Evolutionary conservation across 2,797 vertebrate species (phyloP), one percentile per base, ranked within the genome.

Genomic region (Notolepis coatsorum): DNA sequence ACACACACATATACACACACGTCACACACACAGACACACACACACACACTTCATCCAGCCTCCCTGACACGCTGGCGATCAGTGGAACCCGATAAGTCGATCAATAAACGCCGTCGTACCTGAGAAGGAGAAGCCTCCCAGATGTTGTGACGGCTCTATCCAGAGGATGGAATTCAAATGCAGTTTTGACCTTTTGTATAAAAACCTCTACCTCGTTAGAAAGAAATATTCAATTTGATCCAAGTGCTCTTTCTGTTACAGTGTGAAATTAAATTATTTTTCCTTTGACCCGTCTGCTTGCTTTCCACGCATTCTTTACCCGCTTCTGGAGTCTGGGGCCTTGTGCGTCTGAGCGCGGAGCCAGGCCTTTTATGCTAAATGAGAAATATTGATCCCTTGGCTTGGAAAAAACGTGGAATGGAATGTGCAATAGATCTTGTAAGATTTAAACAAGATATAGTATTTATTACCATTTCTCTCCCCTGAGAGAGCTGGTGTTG

Each of bases 141-240:
- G 66, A 76, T 62, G 51, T 78, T 77, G 56, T 67, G 47, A 42
- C 55, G 27, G 62, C 50, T 68, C 33, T 69, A 82, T 53, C 68
- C 66, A 71, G 65, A 64, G 60, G 31, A 15, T 45, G 21, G 66
- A 79, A 73, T 60, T 60, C 51, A 39, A 33, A 66, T 76, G 76
- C 60, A 58, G 65, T 81, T 71, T 65, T 48, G 46, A 53, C 60
- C 65, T 60, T 77, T 81, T 85, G 64, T 68, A 47, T 59, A 58
- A 60, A 60, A 57, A 37, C 12, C 12, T 37, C 63, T 42, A 61
- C 55, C 73, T 88, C 71, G 75, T 89, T 91, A 74, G 58, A 49
- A 55, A 65, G 82, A 79, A 62, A 86, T 86, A 90, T 86, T 70
- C 62, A 87, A 84, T 91, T 81, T 78, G 72, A 85, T 83, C 54